Evolutionary conservation across 2,888 invertebrate species (phyloP).

Genomic region (Amblyjoppa proteus): DNA sequence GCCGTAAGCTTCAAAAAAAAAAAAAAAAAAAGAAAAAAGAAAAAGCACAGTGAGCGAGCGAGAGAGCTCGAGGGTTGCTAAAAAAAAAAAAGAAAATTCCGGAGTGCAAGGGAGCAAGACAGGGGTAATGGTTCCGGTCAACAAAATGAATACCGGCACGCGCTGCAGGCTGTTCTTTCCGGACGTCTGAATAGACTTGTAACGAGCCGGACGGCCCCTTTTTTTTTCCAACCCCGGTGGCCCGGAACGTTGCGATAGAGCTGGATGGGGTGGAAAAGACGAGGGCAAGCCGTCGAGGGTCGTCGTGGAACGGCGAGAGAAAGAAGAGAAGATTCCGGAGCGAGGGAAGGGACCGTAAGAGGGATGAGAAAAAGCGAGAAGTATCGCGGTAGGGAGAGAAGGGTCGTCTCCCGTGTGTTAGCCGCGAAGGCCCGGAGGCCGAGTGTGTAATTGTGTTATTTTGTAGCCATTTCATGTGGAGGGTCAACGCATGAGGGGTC

Average conservation of each 20-base stretch:
- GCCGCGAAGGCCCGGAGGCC: slow-evolving; percentile 72
- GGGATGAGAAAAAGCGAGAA: slow-evolving; percentile 74
- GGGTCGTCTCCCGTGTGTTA: slow-evolving; percentile 75
- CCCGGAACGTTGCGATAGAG: slow-evolving; percentile 66
- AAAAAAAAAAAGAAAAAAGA: slow-evolving; percentile 69
- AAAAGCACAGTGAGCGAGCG: slow-evolving; percentile 60
- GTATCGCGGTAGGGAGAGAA: slow-evolving; percentile 74
- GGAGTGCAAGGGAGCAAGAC: slow-evolving; percentile 63
- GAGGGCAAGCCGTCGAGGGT: slow-evolving; percentile 63
- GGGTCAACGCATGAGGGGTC: slow-evolving; percentile 77
- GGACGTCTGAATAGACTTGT: slow-evolving; percentile 85
- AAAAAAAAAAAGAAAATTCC: slow-evolving; percentile 65
- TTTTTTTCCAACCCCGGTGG: slow-evolving; percentile 68
- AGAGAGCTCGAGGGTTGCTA: slow-evolving; percentile 47
- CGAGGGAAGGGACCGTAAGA: slow-evolving; percentile 64
- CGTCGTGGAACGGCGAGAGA: slow-evolving; percentile 40
- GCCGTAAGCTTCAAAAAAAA: slow-evolving; percentile 79
- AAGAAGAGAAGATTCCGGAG: slow-evolving; percentile 67
- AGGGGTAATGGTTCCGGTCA: slow-evolving; percentile 83
- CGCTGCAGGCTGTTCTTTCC: slow-evolving; percentile 78
- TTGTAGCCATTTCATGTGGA: slow-evolving; percentile 83
- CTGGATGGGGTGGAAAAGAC: slow-evolving; percentile 69
- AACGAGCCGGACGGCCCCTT: slow-evolving; percentile 81
- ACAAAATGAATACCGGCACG: slow-evolving; percentile 84
- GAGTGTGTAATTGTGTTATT: slow-evolving; percentile 85